phyloP scores from a whole-genome alignment of 2,113 vertebrate genomes.

The Notarius quadriscutis region DNA sequence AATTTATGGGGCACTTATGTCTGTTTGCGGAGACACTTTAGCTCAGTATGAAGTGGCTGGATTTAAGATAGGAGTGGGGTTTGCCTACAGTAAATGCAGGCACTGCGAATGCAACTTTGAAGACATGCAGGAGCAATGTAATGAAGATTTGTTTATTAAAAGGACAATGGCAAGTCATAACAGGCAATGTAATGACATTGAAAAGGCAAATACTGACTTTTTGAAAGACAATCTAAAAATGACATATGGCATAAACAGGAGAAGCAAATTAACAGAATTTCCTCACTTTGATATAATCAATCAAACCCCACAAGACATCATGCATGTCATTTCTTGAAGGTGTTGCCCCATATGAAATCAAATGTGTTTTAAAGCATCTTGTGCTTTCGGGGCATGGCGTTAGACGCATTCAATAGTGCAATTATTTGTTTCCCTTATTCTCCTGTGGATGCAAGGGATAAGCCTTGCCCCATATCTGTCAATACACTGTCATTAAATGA shows the following conservation, averaged over 20 bases:
- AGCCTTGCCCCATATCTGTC: slow-evolving; percentile 2
- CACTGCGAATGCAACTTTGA: slow-evolving; percentile 46
- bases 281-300: slow-evolving; percentile 46
- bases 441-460: not conserved
- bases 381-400: slow-evolving; percentile 33
- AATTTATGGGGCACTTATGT: too few species aligned
- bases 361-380: slow-evolving; percentile 28
- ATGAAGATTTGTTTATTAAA: slow-evolving; percentile 29
- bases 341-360: slow-evolving; percentile 29
- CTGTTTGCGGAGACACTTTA: slow-evolving; percentile 27
- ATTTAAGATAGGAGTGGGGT: slow-evolving; percentile 38
- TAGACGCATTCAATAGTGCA: slow-evolving; percentile 9
- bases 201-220: slow-evolving; percentile 32
- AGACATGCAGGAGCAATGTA: slow-evolving; percentile 33
- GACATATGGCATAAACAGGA: slow-evolving; percentile 50
- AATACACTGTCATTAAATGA: slow-evolving; percentile 26
- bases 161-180: slow-evolving; percentile 9
- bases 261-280: slow-evolving; percentile 48
- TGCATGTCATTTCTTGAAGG: slow-evolving; percentile 40
- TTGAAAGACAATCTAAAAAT: slow-evolving; percentile 43
- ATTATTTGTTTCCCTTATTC: slow-evolving; percentile 10
- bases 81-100: slow-evolving; percentile 29
- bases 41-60: slow-evolving; percentile 33
- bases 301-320: slow-evolving; percentile 43
- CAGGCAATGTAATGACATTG: slow-evolving; percentile 33